A percentile compares a stretch with the other conserved stretches of the same genome.
Evolutionary conservation across 2,113 vertebrate genomes (phyloP).

Genomic region (Mus spicilegus): DNA sequence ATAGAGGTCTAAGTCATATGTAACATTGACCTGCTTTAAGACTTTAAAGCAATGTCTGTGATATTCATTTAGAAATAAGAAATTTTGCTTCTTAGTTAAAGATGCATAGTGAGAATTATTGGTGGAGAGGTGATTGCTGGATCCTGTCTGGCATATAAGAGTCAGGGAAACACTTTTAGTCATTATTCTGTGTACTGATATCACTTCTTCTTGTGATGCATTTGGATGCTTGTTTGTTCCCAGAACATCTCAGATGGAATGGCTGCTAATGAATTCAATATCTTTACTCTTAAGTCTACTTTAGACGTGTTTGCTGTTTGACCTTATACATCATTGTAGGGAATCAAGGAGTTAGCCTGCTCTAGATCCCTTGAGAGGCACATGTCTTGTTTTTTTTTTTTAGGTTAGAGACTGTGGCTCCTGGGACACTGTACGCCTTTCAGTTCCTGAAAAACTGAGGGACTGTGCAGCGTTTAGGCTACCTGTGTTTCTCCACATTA

Average conservation of each 20-base stretch:
- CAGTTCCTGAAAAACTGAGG: neutral
- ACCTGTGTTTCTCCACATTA: neutral
- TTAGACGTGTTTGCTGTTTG: neutral
- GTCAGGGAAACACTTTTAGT: neutral
- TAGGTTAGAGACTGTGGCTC: neutral
- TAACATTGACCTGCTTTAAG: neutral
- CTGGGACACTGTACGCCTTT: neutral
- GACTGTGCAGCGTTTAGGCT: neutral
- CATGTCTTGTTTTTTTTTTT: neutral
- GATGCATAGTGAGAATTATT: neutral
- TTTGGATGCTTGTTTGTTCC: neutral
- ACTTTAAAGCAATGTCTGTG: neutral
- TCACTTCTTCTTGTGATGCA: neutral
- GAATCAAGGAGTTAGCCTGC: neutral
- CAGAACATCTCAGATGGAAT: neutral
- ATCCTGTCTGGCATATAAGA: neutral
- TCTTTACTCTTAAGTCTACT: neutral
- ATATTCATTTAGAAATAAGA: slow-evolving; percentile 15
- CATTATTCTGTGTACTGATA: slow-evolving; percentile 10
- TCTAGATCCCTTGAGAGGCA: neutral
- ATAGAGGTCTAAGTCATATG: neutral
- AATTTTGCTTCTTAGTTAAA: slow-evolving; percentile 12
- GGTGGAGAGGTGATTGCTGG: neutral
- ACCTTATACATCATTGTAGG: neutral
- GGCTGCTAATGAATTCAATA: neutral